phyloP scores from a whole-genome alignment of 2,113 vertebrate species.

The Calonectris borealis region DNA sequence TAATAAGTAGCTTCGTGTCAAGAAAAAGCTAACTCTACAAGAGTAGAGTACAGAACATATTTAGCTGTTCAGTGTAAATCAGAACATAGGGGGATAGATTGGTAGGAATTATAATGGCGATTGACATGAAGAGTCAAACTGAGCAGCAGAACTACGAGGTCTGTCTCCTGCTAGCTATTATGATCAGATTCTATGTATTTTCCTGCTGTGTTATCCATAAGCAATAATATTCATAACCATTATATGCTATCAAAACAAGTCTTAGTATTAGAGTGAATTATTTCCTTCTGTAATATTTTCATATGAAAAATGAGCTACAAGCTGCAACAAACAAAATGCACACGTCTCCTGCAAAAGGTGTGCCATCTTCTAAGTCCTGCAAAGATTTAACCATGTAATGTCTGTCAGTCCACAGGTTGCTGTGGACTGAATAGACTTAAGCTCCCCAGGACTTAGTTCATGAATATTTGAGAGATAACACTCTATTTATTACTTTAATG shows the following conservation, averaged over 20 bases:
- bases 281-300: background rate
- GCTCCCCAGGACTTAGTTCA: background rate
- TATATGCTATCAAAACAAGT: background rate
- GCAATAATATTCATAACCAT: background rate
- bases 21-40: background rate
- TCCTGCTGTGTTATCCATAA: background rate
- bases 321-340: background rate
- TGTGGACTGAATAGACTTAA: background rate
- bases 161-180: background rate
- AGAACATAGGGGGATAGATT: background rate
- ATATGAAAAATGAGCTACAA: constrained; percentile 20
- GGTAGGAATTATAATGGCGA: background rate
- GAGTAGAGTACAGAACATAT: background rate
- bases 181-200: background rate
- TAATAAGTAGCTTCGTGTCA: background rate
- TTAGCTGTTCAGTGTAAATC: background rate
- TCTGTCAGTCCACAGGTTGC: background rate
- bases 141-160: background rate
- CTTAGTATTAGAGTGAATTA: background rate
- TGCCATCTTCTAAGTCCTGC: background rate
- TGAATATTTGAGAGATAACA: constrained; percentile 5
- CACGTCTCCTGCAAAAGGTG: background rate
- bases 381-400: background rate
- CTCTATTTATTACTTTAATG: constrained; percentile 33
- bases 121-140: background rate